A percentile compares a stretch with the other conserved stretches of the same genome.
Evolutionary conservation across 2,113 vertebrate species (phyloP).

Genomic region (Amblyornis subalaris): DNA sequence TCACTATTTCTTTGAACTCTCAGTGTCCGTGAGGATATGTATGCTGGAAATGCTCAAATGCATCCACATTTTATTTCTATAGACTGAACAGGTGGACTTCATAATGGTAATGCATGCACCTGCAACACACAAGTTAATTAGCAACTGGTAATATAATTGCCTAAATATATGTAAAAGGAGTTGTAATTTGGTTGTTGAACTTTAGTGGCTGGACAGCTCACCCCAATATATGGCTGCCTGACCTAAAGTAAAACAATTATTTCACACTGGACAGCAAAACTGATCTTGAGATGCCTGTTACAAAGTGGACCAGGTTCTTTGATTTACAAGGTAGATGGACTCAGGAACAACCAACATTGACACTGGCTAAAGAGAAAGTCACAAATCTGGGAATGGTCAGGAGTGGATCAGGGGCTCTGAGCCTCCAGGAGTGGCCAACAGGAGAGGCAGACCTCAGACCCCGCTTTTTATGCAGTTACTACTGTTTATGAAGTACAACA

Average conservation of each 20-base stretch:
- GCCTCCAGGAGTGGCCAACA: not conserved
- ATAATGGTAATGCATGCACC: not conserved
- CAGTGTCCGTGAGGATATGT: not conserved
- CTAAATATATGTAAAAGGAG: not conserved
- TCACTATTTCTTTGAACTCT: not conserved
- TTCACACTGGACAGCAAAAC: not conserved
- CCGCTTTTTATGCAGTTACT: not conserved
- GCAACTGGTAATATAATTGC: not conserved
- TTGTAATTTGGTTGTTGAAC: not conserved
- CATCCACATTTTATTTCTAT: not conserved
- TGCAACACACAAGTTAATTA: not conserved
- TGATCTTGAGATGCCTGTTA: not conserved
- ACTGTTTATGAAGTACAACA: not conserved
- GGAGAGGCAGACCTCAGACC: not conserved
- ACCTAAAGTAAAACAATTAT: not conserved
- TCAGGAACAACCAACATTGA: not conserved
- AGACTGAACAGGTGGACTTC: not conserved
- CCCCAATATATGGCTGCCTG: not conserved
- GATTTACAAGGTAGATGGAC: not conserved
- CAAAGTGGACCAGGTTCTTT: not conserved
- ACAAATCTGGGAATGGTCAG: not conserved
- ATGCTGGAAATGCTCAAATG: not conserved
- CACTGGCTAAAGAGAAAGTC: not conserved
- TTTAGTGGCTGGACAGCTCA: not conserved
- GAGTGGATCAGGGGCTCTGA: not conserved